phyloP scores from a whole-genome alignment of 2,888 invertebrate species.

The Thelaira solivaga region DNA sequence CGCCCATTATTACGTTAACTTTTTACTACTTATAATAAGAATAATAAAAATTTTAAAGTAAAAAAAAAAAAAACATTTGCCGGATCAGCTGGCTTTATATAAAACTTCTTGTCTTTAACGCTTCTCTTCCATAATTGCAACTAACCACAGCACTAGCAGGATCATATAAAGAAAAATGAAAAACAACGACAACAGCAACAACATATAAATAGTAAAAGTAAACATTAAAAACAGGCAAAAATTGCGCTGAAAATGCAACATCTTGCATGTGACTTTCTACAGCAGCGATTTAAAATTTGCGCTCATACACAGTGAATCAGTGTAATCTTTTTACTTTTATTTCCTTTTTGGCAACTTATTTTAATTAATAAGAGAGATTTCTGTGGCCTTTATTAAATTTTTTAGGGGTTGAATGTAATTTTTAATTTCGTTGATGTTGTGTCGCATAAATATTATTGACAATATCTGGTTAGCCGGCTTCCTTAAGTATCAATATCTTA shows the following conservation, averaged over 20 bases:
- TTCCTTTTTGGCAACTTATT: not conserved
- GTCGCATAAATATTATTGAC: conserved; percentile 49
- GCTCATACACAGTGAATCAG: not conserved
- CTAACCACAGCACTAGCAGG: conserved; percentile 58
- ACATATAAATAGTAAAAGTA: conserved; percentile 18
- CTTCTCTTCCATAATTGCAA: too few species aligned
- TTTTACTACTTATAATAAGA: too few species aligned
- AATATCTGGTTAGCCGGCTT: conserved; percentile 7
- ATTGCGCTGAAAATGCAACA: conserved; percentile 55
- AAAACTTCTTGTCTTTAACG: conserved; percentile 35
- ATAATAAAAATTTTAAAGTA: too few species aligned
- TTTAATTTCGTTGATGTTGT: conserved; percentile 36
- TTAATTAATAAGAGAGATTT: not conserved
- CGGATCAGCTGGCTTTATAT: too few species aligned
- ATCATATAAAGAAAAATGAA: conserved; percentile 5
- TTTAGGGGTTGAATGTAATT: conserved; percentile 35
- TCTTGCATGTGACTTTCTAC: conserved; percentile 47
- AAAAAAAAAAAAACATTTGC: too few species aligned
- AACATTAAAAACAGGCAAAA: conserved; percentile 53
- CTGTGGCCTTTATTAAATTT: too few species aligned
- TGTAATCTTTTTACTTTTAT: not conserved
- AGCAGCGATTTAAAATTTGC: conserved; percentile 21
- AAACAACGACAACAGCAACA: not conserved
- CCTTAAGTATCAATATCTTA: conserved; percentile 26
- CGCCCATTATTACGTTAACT: too few species aligned